Evolutionary conservation across 2,888 invertebrate genomes (phyloP), one percentile per base, ranked within the genome.

Genomic region (Acronicta alni): DNA sequence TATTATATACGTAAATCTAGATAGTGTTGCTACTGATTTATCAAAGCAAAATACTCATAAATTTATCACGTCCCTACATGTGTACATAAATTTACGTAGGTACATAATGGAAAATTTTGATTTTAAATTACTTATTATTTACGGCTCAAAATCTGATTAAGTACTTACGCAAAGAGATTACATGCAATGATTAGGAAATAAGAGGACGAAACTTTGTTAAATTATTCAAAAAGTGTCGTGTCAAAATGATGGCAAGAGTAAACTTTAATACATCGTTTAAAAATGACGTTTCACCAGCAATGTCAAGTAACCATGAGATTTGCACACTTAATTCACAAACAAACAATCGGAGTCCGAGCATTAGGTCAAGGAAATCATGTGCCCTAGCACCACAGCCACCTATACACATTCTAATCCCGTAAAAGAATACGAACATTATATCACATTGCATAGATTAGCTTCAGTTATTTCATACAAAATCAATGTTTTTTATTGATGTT

Each of bases 351-450:
- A 85, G 84, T 79, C 66, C 61, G 70, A 83, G 74, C 84, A 81
- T 81, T 84, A 73, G 89, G 90, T 90, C 92, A 92, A 92, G 92
- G 92, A 83, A 82, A 85, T 85, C 89, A 57, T 76, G 87, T 89
- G 79, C 79, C 81, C 88, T 86, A 85, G 83, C 83, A 81, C 80
- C 55, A 67, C 70, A 72, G 58, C 74, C 77, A 74, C 73, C 79
- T 76, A 79, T 71, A 80, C 75, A 86, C 83, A 87, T 87, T 90
- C 85, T 83, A 88, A 88, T 85, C 82, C 84, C 82, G 75, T 87
- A 80, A 81, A 69, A 76, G 68, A 77, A 68, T 74, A 73, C 70
- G 58, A 76, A 72, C 71, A 76, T 78, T 77, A 76, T 69, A 67
- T 77, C 80, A 81, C 83, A 84, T 84, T 75, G 80, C 81, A 76